Evolutionary conservation across 2,888 invertebrate species (phyloP).

Genomic region (Myopa testacea): DNA sequence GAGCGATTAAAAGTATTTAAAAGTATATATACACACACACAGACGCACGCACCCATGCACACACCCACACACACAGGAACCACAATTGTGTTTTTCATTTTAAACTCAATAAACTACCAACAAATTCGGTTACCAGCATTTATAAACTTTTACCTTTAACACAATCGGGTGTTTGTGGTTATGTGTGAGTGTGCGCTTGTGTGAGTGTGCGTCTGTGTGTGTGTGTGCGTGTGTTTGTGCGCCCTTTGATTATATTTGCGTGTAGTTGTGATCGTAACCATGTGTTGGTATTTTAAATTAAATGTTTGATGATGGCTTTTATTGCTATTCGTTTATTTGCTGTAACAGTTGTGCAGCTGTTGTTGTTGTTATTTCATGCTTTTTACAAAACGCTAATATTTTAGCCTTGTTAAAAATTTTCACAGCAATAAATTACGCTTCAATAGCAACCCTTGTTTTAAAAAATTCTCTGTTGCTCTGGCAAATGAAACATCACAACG

Average conservation of each 20-base stretch:
- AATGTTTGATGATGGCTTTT: conserved; percentile 14
- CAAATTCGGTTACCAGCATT: neutral
- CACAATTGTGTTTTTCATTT: neutral
- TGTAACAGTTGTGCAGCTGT: too few relatives aligned
- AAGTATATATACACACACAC: conserved; percentile 15
- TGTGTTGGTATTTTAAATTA: neutral
- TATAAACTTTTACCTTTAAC: neutral
- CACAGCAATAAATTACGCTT: too few relatives aligned
- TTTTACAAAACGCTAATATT: too few relatives aligned
- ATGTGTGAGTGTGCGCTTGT: neutral
- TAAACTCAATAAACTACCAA: conserved; percentile 3
- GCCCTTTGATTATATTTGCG: neutral
- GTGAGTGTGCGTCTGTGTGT: neutral
- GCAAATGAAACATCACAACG: too few relatives aligned
- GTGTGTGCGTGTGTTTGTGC: neutral
- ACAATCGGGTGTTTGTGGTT: neutral
- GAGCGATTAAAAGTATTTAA: conserved; percentile 18
- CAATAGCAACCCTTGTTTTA: too few relatives aligned
- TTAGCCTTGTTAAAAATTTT: too few relatives aligned
- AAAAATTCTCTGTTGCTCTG: too few relatives aligned
- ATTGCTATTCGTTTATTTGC: conserved; percentile 10
- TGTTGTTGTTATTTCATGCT: too few relatives aligned
- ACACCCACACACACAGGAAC: neutral
- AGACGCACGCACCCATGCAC: conserved; percentile 10
- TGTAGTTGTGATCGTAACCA: neutral